phyloP scores from a whole-genome alignment of 2,888 invertebrate species.

The Alviniconcha strummeri region DNA sequence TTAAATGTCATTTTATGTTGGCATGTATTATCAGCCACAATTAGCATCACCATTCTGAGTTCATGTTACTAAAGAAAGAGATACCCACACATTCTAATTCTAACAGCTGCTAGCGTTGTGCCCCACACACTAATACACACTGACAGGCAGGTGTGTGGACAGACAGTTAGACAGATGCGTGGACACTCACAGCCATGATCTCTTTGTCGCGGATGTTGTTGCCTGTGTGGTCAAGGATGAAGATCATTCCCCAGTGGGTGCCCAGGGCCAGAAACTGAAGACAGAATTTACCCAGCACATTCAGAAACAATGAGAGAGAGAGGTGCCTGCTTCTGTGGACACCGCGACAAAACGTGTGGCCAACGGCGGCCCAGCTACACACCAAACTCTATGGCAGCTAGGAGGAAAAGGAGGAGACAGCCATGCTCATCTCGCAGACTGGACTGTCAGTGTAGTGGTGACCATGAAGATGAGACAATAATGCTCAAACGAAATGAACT shows the following conservation, averaged over 20 bases:
- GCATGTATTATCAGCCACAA: no score
- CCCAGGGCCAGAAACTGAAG: conserved; percentile 92
- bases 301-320: not conserved
- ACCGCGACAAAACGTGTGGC: not conserved
- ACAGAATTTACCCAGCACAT: not conserved
- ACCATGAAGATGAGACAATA: no score
- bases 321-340: not conserved
- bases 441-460: no score
- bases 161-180: not conserved
- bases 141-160: not conserved
- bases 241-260: conserved; percentile 92
- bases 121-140: no score
- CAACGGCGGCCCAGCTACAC: not conserved
- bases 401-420: no score
- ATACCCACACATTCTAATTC: no score
- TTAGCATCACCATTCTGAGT: no score
- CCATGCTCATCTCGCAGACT: no score
- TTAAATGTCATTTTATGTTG: no score
- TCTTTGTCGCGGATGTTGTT: conserved; percentile 85
- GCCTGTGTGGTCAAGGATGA: conserved; percentile 93
- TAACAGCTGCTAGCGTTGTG: no score
- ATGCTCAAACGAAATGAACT: no score
- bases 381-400: not conserved
- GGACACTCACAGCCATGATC: conserved; percentile 77
- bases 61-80: no score